Base-by-base conservation (phyloP, 2,113 vertebrate genomes). In the Poicephalus gulielmi region DNA sequence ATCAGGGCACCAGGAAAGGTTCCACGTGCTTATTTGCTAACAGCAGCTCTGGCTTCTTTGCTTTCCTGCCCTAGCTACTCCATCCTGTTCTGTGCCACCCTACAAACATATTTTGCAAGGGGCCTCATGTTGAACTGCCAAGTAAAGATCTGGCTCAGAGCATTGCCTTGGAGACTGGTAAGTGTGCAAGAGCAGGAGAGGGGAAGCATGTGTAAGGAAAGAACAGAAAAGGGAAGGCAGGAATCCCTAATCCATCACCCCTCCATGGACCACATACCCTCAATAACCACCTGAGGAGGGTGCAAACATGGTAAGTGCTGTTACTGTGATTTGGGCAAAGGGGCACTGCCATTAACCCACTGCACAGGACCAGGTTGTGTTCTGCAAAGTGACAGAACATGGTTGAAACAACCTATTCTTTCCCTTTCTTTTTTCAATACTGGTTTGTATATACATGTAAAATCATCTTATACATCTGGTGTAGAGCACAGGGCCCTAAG, bases 331-430 rank as follows among this genome's bases (percentile, higher is more conserved):
- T 20, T 59, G 69, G 62, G 53, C 7, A 3, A 37, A 60, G 17
- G 14, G 19, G 4, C 27, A 10, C 13, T 47, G 31, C 28, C 39
- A 19, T 28, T 15, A 50, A 70, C 41, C 30, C 44, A 1, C 30
- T 9, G 22, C 9, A 33, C 25, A 60, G 53, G 55, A 43, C 46
- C 22, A 31, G n/a, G 23, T 16, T 22, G 20, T 16, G 30, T 50
- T 50, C 43, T 37, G 33, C 33, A 66, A 73, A 46, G 53, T 35
- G 15, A 11, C 49, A 69, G 24, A 9, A 35, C 10, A 0, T 69
- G 53, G 0, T 15, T 50, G 27, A 7, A 27, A 74, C 6, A 25
- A 9, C 5, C 4, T 0, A 6, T 20, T 11, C 4, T 50, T 35
- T 30, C 55, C 50, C 7, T 62, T n/a, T 43, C 35, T 7, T 55